A percentile compares a stretch with the other conserved stretches of the same genome.
These are phyloP conservation scores for Eupelmus urozonus DNA, from an alignment of 2,888 invertebrate genomes.

Conservation along the genomic window DNA sequence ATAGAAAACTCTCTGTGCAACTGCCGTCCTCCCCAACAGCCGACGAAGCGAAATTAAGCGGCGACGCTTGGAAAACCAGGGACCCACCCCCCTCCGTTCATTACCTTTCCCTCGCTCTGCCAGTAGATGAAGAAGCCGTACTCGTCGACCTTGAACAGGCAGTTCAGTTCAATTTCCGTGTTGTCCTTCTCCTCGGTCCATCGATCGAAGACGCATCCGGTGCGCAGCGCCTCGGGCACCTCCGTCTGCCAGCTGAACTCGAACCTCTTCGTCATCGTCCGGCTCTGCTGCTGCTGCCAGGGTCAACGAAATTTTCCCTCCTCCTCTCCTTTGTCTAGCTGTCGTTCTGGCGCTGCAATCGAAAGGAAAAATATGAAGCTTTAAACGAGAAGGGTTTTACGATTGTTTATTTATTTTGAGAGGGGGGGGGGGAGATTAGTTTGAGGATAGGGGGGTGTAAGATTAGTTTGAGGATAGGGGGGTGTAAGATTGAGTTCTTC, in stretches of 20 bases:
- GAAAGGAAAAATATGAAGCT: background rate
- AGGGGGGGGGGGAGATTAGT: no score
- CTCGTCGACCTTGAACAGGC: slow-evolving; percentile 95
- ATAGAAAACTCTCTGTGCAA: no score
- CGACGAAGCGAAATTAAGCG: background rate
- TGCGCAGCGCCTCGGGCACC: slow-evolving; percentile 90
- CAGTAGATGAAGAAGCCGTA: slow-evolving; percentile 99
- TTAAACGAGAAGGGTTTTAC: no score
- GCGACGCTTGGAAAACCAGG: no score
- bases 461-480: no score
- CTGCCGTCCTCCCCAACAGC: no score
- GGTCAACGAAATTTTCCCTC: background rate
- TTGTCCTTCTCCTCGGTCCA: slow-evolving; percentile 99
- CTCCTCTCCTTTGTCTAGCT: background rate
- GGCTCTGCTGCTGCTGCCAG: background rate
- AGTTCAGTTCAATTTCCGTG: slow-evolving; percentile 91
- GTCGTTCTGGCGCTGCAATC: slow-evolving; percentile 4
- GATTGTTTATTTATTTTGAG: no score
- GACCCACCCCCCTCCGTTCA: slow-evolving; percentile 64
- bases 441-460: no score
- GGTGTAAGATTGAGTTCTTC: no score
- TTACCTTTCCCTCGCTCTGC: slow-evolving; percentile 96
- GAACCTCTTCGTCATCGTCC: slow-evolving; percentile 95
- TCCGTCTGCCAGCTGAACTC: slow-evolving; percentile 99
- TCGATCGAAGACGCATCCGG: slow-evolving; percentile 95